Conservation (phyloP, 2,113 vertebrate species). For the Hippocampus mohnikei region DNA sequence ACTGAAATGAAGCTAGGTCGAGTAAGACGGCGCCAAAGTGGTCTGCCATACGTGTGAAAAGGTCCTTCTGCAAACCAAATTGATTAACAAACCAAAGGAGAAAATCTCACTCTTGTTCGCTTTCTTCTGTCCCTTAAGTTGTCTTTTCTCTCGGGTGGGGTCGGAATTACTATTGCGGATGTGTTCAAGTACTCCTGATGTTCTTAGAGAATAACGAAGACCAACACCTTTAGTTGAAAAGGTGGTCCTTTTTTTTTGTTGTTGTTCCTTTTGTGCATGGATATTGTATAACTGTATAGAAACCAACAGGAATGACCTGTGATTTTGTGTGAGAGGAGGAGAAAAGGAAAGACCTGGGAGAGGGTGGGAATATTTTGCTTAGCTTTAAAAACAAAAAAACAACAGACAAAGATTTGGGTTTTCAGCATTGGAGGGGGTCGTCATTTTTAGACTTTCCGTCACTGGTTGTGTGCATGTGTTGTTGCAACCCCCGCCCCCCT, state of each 20-base stretch:
- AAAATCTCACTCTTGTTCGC: slow-evolving; percentile 56
- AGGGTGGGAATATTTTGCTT: slow-evolving; percentile 64
- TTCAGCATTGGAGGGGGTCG: slow-evolving; percentile 64
- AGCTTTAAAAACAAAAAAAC: slow-evolving; percentile 47
- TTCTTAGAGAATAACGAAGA: slow-evolving; percentile 87
- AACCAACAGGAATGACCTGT: slow-evolving; percentile 77
- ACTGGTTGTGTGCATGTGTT: slow-evolving; percentile 79
- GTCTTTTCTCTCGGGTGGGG: slow-evolving; percentile 60
- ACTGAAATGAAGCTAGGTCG: neutral
- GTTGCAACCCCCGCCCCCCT: slow-evolving; percentile 65
- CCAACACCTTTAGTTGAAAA: slow-evolving; percentile 68
- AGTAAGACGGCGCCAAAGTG: neutral
- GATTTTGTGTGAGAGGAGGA: slow-evolving; percentile 64
- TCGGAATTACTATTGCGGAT: slow-evolving; percentile 71
- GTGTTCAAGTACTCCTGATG: slow-evolving; percentile 89
- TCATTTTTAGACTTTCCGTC: slow-evolving; percentile 74
- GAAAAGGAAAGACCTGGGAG: slow-evolving; percentile 52
- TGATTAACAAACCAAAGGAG: slow-evolving; percentile 64
- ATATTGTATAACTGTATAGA: slow-evolving; percentile 82
- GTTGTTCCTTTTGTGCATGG: slow-evolving; percentile 77
- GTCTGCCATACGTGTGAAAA: neutral
- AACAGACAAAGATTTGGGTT: slow-evolving; percentile 56
- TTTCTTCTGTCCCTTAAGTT: slow-evolving; percentile 68
- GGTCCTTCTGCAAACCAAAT: slow-evolving; percentile 42
- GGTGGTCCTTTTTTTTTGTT: slow-evolving; percentile 27